Evolutionary conservation across 1,140 invertebrate species (phyloP).

Genomic region (Diuraphis noxia): DNA sequence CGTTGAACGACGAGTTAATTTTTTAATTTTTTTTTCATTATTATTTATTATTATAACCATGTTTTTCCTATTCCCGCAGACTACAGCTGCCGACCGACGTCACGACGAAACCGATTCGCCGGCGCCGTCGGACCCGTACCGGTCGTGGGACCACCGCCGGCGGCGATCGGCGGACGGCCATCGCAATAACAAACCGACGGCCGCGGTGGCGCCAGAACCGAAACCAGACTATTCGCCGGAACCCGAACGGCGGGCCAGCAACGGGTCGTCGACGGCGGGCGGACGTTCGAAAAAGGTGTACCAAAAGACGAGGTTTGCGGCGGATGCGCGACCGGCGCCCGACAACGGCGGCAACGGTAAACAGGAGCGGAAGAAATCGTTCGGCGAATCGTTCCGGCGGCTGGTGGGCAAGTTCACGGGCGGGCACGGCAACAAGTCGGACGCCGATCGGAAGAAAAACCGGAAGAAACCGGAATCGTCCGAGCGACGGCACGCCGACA

Average conservation of each 20-base stretch:
- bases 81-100: slow-evolving; percentile 62
- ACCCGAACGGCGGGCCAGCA: slow-evolving; percentile 58
- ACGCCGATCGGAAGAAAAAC: slow-evolving; percentile 53
- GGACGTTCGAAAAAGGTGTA: slow-evolving; percentile 63
- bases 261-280: slow-evolving; percentile 26
- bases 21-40: neutral
- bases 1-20: neutral
- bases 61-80: slow-evolving; percentile 34
- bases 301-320: slow-evolving; percentile 70
- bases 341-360: slow-evolving; percentile 67
- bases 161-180: slow-evolving; percentile 56
- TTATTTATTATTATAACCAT: too few relatives aligned
- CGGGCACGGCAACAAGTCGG: slow-evolving; percentile 62
- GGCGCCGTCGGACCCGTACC: slow-evolving; percentile 59
- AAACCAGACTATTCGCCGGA: slow-evolving; percentile 73
- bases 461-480: slow-evolving; percentile 43
- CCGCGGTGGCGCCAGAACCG: slow-evolving; percentile 63
- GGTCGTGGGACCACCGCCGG: slow-evolving; percentile 62
- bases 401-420: slow-evolving; percentile 75
- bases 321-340: slow-evolving; percentile 61
- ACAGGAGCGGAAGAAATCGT: slow-evolving; percentile 61
- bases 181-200: neutral
- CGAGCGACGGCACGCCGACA: slow-evolving; percentile 58
- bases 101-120: slow-evolving; percentile 61
- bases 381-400: slow-evolving; percentile 71